Percentiles rank a stretch among this genome's conserved stretches.
These are phyloP conservation scores for Zophobas morio DNA, from an alignment of 1,140 invertebrate genomes.

Conservation along the genomic window DNA sequence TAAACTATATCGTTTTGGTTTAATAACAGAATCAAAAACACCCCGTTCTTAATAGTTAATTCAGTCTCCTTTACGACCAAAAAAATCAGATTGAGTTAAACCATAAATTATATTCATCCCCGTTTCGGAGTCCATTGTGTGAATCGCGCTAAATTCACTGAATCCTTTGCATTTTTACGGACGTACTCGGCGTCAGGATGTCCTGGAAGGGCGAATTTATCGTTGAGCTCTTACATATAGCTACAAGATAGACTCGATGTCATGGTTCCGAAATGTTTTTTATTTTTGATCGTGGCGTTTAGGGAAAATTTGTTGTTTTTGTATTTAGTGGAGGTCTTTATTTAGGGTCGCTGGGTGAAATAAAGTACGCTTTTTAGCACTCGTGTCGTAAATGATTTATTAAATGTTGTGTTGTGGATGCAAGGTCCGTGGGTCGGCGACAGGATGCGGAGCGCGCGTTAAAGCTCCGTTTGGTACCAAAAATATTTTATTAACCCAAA, in stretches of 20 bases:
- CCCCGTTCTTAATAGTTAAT: constrained; percentile 6
- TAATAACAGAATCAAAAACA: background rate
- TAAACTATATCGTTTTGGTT: too few relatives aligned
- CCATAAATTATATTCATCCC: constrained; percentile 39
- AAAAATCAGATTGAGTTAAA: constrained; percentile 32
- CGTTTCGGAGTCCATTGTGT: constrained; percentile 32
- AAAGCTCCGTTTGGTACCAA: too few relatives aligned
- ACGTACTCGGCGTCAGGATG: constrained; percentile 41
- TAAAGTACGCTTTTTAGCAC: too few relatives aligned
- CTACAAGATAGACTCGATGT: constrained; percentile 9
- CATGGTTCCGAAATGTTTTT: constrained; percentile 32
- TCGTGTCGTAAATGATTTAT: too few relatives aligned
- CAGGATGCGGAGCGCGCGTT: too few relatives aligned
- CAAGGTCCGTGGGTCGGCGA: too few relatives aligned
- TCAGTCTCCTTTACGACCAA: background rate
- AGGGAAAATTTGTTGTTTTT: background rate
- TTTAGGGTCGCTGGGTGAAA: background rate
- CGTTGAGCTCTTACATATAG: constrained; percentile 21
- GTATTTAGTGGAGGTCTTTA: constrained; percentile 2
- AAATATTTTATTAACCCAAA: background rate
- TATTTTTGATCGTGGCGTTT: background rate
- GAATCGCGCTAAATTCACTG: constrained; percentile 38
- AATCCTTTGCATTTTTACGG: constrained; percentile 42
- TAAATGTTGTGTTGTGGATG: too few relatives aligned
- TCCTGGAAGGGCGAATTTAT: constrained; percentile 37